phyloP scores from a whole-genome alignment of 2,113 vertebrate species.

The Gymnarchus niloticus region DNA sequence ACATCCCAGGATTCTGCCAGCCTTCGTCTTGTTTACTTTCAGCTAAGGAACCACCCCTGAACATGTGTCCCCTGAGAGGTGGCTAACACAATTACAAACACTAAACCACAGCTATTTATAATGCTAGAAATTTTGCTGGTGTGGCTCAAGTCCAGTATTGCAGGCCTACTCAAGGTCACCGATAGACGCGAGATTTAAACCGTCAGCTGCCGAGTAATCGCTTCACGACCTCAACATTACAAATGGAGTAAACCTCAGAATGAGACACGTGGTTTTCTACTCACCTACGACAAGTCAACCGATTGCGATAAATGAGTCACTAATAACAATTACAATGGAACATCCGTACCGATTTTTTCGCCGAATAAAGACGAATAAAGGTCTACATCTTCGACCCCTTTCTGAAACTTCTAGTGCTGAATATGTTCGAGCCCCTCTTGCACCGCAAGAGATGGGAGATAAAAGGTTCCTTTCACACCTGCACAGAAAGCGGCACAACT shows the following conservation, averaged over 20 bases:
- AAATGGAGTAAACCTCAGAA: neutral
- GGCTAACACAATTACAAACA: neutral
- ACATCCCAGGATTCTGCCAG: conserved; percentile 1
- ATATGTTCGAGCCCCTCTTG: neutral
- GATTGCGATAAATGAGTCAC: neutral
- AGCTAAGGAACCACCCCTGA: neutral
- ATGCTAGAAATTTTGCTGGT: neutral
- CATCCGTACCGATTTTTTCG: neutral
- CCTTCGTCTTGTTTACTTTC: neutral
- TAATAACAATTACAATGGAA: neutral
- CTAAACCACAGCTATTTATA: neutral
- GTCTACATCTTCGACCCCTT: neutral
- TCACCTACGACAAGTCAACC: neutral
- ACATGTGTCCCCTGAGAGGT: neutral
- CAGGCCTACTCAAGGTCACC: neutral
- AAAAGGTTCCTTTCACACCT: neutral
- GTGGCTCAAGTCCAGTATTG: neutral
- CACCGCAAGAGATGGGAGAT: neutral
- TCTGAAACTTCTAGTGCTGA: neutral
- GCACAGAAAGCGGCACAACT: neutral
- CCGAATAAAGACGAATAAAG: neutral
- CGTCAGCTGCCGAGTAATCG: neutral
- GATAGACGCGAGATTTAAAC: neutral
- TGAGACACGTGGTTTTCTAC: neutral
- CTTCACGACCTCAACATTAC: neutral